These are phyloP conservation scores for Corydoras maculifer DNA, from an alignment of 2,113 vertebrate species.

Conservation along the genomic window DNA sequence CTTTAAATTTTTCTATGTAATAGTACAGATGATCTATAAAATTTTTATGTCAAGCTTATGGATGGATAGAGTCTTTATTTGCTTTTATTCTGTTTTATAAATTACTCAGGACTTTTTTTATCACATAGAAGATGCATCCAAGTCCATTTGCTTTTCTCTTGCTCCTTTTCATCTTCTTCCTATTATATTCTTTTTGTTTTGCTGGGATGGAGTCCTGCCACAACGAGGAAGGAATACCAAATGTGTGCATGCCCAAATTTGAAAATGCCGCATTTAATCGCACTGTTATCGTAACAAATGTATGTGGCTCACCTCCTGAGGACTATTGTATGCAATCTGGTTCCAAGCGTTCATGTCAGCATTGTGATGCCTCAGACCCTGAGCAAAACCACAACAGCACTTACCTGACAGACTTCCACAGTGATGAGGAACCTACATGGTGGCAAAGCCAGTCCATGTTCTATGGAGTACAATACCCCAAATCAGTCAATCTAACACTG, in stretches of 20 bases:
- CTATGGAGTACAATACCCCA: constrained; percentile 80
- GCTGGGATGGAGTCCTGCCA: constrained; percentile 71
- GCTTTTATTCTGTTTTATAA: neutral
- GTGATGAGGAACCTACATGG: constrained; percentile 85
- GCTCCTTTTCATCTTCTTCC: constrained; percentile 44
- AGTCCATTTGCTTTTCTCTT: constrained; percentile 10
- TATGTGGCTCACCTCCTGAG: constrained; percentile 77
- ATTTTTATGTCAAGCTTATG: neutral
- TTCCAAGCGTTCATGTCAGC: constrained; percentile 70
- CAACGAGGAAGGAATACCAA: constrained; percentile 62
- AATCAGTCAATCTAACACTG: constrained; percentile 82
- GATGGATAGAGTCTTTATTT: constrained; percentile 8
- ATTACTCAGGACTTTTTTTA: neutral
- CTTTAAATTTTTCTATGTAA: neutral
- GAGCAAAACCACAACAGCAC: constrained; percentile 69
- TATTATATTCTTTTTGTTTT: constrained; percentile 4
- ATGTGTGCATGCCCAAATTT: constrained; percentile 81
- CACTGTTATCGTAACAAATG: constrained; percentile 65
- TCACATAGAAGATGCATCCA: neutral
- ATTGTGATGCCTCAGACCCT: constrained; percentile 67
- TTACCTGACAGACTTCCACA: constrained; percentile 88
- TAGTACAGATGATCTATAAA: neutral
- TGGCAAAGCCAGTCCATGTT: constrained; percentile 97
- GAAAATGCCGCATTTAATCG: constrained; percentile 84
- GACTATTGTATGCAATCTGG: constrained; percentile 87